phyloP scores from a whole-genome alignment of 2,797 vertebrate species.

The Carduelis carduelis region DNA sequence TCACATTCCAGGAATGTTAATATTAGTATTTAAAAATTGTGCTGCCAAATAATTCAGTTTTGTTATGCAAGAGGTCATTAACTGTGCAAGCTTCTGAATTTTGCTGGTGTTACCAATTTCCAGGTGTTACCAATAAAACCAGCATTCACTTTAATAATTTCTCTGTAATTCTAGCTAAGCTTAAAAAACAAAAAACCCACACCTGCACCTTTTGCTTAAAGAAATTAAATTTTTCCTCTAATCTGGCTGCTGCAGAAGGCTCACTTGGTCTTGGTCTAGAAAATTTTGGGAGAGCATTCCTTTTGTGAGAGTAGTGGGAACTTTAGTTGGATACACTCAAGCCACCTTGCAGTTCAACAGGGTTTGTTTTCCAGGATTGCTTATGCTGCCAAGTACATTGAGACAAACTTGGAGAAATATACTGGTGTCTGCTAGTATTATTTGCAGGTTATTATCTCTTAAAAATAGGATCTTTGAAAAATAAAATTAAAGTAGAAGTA shows the following conservation, averaged over 20 bases:
- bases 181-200: not conserved
- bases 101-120: too few species aligned
- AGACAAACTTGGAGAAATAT: not conserved
- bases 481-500: not conserved
- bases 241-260: not conserved
- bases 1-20: not conserved
- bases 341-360: not conserved
- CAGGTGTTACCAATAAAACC: accelerated
- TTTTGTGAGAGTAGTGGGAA: not conserved
- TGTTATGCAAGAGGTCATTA: not conserved
- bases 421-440: not conserved
- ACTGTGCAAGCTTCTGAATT: not conserved
- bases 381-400: not conserved
- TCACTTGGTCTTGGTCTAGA: not conserved
- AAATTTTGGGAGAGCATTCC: not conserved
- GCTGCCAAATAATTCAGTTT: not conserved
- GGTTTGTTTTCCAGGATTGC: not conserved
- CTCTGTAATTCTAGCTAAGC: not conserved
- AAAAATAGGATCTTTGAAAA: not conserved
- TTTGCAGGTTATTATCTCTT: not conserved
- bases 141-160: not conserved
- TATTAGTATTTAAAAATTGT: not conserved
- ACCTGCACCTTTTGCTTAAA: not conserved
- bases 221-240: not conserved
- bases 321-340: not conserved